Base-by-base conservation (phyloP, 2,888 invertebrate species). In the Atherix ibis region DNA sequence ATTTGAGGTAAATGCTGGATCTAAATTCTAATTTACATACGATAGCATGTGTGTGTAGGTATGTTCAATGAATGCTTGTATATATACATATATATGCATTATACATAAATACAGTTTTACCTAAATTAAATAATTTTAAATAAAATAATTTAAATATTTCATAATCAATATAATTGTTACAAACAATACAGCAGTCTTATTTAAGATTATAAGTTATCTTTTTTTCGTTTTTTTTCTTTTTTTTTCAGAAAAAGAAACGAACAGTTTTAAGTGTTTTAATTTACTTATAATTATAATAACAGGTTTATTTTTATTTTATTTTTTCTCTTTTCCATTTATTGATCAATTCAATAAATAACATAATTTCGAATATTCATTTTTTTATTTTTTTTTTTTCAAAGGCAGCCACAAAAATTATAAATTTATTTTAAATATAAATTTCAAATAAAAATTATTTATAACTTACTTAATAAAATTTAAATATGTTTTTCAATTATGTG, bases 111-210 rank as follows among this genome's bases (percentile, higher is more conserved):
- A n/a, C n/a, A n/a, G 29, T 18, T 29, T 26, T 35, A 26, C 35
- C 30, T 35, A 27, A 29, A 35, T 35, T 35, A 31, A 34, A 34
- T 34, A 22, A 26, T 26, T 26, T 26, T 34, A 36, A 35, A 36
- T 36, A 27, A 36, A 36, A 36, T 36, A 36, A 36, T 36, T 36
- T 36, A 36, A 36, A 36, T 31, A 18, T 30, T 30, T 12, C 8
- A 27, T 26, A 10, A 10, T 26, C 31, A 35, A 35, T 35, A 37
- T 34, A 40, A 38, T 35, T 40, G 53, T 53, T 56, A 56, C 53
- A 55, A 58, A 58, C 56, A 54, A 56, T 58, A 58, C 54, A 56
- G 58, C 59, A 58, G 58, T 58, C 59, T 58, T 58, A 55, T 58
- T 51, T 53, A 56, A 53, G 53, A 55, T 56, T 52, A 54, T 52